Evolutionary conservation across 2,797 vertebrate genomes (phyloP).

Genomic region (Spatula versicolor): DNA sequence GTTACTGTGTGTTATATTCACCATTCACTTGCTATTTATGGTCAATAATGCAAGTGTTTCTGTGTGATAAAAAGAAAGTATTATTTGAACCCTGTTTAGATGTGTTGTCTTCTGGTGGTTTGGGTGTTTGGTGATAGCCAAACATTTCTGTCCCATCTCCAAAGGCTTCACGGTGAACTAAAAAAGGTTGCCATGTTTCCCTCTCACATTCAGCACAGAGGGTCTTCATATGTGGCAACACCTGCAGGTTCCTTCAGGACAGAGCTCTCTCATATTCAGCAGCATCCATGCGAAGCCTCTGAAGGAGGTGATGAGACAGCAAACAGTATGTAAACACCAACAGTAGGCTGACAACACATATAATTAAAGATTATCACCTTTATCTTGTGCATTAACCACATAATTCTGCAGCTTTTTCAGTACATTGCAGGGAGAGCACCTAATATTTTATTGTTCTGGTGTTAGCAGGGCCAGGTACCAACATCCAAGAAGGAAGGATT

Average conservation of each 20-base stretch:
- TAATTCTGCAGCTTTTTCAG: background rate
- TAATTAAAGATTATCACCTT: background rate
- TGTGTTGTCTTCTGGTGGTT: background rate
- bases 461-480: background rate
- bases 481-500: background rate
- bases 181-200: background rate
- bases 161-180: background rate
- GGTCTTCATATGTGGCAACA: background rate
- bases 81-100: constrained; percentile 30
- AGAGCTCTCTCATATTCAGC: background rate
- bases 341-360: background rate
- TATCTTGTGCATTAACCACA: background rate
- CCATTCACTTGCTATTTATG: constrained; percentile 48
- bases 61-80: constrained; percentile 23
- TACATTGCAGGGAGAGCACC: background rate
- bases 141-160: background rate
- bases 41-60: constrained; percentile 59
- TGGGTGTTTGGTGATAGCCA: background rate
- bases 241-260: background rate
- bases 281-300: background rate
- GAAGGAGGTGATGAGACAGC: background rate
- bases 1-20: constrained; percentile 60
- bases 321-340: background rate
- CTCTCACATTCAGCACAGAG: accelerated
- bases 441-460: background rate